Evolutionary conservation across 2,113 vertebrate genomes (phyloP).

Genomic region (Eclectus roratus): DNA sequence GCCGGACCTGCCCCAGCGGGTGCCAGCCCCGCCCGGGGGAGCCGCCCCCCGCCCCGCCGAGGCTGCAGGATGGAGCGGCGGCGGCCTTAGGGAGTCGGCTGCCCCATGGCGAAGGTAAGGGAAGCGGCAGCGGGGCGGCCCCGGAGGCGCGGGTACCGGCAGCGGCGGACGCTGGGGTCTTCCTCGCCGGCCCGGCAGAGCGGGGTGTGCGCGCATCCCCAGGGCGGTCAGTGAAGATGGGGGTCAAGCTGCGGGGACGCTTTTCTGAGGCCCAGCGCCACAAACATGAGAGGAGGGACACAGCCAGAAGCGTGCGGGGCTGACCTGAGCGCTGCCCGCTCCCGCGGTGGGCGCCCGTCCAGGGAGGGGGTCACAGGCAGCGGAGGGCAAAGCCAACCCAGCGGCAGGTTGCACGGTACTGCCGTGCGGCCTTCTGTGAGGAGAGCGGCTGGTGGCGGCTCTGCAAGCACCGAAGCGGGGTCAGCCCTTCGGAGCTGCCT

Average conservation of each 20-base stretch:
- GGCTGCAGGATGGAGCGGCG: background rate
- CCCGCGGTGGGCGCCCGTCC: no score
- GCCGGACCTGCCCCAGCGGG: background rate
- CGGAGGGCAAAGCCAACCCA: fast-evolving
- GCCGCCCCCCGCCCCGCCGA: background rate
- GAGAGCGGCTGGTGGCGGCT: background rate
- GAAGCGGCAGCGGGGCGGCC: background rate
- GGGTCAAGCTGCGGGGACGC: background rate
- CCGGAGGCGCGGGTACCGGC: background rate
- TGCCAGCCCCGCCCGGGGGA: background rate
- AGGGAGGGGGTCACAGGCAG: background rate
- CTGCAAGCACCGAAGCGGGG: fast-evolving
- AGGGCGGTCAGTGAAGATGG: background rate
- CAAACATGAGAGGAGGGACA: no score
- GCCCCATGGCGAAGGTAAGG: background rate
- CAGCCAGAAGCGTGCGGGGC: fast-evolving
- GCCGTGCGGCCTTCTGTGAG: fast-evolving
- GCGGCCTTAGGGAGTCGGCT: background rate
- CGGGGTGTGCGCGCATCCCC: background rate
- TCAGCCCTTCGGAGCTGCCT: background rate
- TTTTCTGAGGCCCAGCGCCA: background rate
- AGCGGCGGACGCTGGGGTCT: background rate
- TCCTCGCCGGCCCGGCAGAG: background rate
- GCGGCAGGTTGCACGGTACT: fast-evolving
- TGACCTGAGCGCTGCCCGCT: background rate